These are phyloP conservation scores for Rhabdomys pumilio DNA, from an alignment of 2,797 vertebrate genomes.

Conservation along the genomic window DNA sequence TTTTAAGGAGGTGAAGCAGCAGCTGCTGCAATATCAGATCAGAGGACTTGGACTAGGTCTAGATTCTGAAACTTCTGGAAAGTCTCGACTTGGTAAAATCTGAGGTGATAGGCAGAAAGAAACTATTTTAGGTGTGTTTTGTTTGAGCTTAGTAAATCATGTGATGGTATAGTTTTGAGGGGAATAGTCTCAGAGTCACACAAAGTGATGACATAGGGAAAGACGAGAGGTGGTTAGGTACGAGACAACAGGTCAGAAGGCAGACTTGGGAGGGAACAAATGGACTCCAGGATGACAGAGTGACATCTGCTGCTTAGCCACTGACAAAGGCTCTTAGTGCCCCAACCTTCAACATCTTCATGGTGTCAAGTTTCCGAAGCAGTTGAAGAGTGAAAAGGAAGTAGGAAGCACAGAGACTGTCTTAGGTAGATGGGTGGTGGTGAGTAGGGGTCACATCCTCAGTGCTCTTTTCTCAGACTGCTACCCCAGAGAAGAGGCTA, in stretches of 20 bases:
- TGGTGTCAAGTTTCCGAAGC: constrained; percentile 19
- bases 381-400: not conserved
- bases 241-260: not conserved
- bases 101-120: not conserved
- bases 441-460: rapidly evolving
- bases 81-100: not conserved
- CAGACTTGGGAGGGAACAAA: not conserved
- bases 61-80: not conserved
- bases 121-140: not conserved
- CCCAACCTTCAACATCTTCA: not conserved
- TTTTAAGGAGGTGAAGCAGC: not conserved
- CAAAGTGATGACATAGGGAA: not conserved
- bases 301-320: not conserved
- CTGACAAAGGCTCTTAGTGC: not conserved
- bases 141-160: not conserved
- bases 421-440: not conserved
- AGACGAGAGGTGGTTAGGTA: not conserved
- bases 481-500: not conserved
- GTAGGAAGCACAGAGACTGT: not conserved
- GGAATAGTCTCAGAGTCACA: not conserved
- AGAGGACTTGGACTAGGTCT: not conserved
- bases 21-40: not conserved
- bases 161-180: not conserved
- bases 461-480: not conserved
- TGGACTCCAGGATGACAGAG: not conserved